Base-by-base conservation (phyloP, 2,888 invertebrate species). In the Bombylius major region DNA sequence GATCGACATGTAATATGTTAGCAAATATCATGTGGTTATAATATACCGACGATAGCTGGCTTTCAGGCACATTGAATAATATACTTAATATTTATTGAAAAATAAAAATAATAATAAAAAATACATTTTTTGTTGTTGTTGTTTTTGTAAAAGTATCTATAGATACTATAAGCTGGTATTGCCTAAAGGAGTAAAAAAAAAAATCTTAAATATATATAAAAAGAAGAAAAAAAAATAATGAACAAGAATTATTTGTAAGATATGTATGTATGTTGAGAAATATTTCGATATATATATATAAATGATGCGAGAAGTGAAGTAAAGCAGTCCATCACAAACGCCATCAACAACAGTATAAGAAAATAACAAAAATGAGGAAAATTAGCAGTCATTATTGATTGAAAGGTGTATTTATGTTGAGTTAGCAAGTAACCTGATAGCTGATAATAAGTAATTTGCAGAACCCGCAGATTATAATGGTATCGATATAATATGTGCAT, bases 391-490 rank as follows among this genome's bases (percentile, higher is more conserved):
- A 56, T 56, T 56, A 56, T 50, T 47, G 56, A 56, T 53, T 56
- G 56, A 56, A 56, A 53, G 53, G 56, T 56, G 53, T 56, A 56
- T 51, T 56, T 56, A 56, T 50, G 50, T 50, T 50, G 53, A 56
- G 53, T 56, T 56, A 53, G 53, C 53, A 56, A 56, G 53, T 53
- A 50, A 56, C 53, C 53, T 61, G 61, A 61, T 61, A 58, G 59
- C 54, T 50, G 61, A 61, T 61, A 61, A 61, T 59, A 61, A 61
- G 51, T 59, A 57, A 59, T 59, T 58, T 59, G 59, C 59, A 33
- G 57, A 46, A 44, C 56, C 52, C 53, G 53, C 36, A 46, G 51
- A 49, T 47, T 44, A 44, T 42, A 42, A 42, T 48, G 50, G 57
- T 48, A 39, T 47, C 51, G 54, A 47, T 57, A 13, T 36, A 31